Percentiles rank a stretch among this genome's conserved stretches.
Evolutionary conservation across 2,113 vertebrate genomes (phyloP).

Genomic region (Callocephalon fimbriatum): DNA sequence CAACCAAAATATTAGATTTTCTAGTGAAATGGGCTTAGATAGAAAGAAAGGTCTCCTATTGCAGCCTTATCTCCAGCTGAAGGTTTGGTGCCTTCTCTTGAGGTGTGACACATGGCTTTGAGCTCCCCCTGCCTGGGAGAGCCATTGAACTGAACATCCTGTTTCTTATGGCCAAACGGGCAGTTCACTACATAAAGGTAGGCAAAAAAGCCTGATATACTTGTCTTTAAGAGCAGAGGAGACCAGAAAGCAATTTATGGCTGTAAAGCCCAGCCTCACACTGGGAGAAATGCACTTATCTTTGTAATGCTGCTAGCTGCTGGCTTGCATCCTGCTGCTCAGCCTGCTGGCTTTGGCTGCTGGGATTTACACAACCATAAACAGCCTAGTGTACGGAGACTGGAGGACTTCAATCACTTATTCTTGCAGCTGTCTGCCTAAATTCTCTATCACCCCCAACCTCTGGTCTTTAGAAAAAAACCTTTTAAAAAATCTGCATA

Average conservation of each 20-base stretch:
- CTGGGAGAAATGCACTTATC: neutral
- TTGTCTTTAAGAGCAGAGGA: neutral
- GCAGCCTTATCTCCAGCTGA: neutral
- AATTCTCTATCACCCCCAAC: neutral
- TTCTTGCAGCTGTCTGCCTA: neutral
- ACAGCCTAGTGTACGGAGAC: accelerated
- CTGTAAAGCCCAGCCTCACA: neutral
- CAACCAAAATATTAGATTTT: accelerated
- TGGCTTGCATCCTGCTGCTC: neutral
- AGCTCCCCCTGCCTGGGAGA: neutral
- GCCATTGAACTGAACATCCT: accelerated
- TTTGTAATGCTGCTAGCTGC: neutral
- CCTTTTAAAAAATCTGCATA: neutral
- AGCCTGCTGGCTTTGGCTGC: neutral
- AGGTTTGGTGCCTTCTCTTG: neutral
- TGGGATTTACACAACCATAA: neutral
- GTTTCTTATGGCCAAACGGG: accelerated
- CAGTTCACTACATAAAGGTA: neutral
- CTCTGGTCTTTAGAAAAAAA: neutral
- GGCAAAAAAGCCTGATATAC: neutral
- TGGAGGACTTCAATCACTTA: neutral
- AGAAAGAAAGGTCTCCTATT: neutral
- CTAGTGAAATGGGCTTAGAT: neutral
- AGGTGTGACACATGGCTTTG: neutral
- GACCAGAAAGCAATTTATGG: neutral